Percentiles rank a stretch among this genome's conserved stretches.
These are phyloP conservation scores for Cephalopholis sonnerati DNA, from an alignment of 2,113 vertebrate genomes.

Conservation along the genomic window DNA sequence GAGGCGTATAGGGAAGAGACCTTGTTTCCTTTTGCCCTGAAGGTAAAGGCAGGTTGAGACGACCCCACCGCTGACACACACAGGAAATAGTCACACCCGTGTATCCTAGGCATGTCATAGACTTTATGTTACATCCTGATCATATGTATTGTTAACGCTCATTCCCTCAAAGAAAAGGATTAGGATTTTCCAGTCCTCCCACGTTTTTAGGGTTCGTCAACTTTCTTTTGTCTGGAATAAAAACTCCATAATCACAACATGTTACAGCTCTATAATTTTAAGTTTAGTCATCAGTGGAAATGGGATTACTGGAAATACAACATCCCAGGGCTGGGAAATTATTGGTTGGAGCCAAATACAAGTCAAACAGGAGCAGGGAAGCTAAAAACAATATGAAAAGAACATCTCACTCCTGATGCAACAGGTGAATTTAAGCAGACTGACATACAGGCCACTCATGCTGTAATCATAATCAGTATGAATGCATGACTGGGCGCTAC, in stretches of 20 bases:
- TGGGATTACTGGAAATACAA: background rate
- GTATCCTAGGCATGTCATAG: slow-evolving; percentile 4
- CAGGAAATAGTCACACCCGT: slow-evolving; percentile 50
- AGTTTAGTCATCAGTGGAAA: slow-evolving; percentile 43
- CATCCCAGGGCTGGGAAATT: background rate
- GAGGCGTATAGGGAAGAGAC: background rate
- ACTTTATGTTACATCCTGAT: slow-evolving; percentile 46
- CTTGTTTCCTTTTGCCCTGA: slow-evolving; percentile 20
- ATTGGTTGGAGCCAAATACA: background rate
- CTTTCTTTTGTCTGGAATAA: slow-evolving; percentile 5
- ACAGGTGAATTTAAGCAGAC: background rate
- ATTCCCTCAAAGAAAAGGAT: slow-evolving; percentile 31
- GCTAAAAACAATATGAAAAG: background rate
- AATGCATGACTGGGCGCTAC: background rate
- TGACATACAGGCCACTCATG: background rate
- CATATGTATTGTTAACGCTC: slow-evolving; percentile 20
- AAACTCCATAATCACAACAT: slow-evolving; percentile 24
- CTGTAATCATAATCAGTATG: background rate
- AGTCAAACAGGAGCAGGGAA: background rate
- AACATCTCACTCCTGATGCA: background rate
- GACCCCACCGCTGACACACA: slow-evolving; percentile 14
- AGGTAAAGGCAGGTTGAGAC: slow-evolving; percentile 38
- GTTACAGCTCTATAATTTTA: slow-evolving; percentile 16
- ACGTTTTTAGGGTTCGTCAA: background rate
- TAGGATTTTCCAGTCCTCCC: slow-evolving; percentile 23